phyloP scores from a whole-genome alignment of 2,888 invertebrate species.

The Cryptocephalus primarius region DNA sequence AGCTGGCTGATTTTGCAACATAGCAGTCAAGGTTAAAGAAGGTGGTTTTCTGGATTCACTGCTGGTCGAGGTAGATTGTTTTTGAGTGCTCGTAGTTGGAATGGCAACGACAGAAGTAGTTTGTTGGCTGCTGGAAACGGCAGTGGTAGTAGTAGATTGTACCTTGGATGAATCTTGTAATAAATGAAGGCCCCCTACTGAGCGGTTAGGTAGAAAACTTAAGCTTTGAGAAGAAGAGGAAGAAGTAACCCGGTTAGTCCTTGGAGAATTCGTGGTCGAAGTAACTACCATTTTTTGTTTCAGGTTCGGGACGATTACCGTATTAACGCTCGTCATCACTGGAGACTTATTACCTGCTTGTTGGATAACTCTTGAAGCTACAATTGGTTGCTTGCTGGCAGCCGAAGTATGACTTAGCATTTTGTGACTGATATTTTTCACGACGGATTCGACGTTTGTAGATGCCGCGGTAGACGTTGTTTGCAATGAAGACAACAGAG shows the following conservation, averaged over 20 bases:
- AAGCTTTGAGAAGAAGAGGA: conserved; percentile 12
- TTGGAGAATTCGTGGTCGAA: conserved; percentile 12
- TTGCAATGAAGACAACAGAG: conserved; percentile 55
- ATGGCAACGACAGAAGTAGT: conserved; percentile 4
- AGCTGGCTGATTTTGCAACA: conserved; percentile 38
- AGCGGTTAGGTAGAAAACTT: conserved; percentile 18
- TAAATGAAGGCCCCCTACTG: conserved; percentile 11
- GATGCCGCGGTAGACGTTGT: conserved; percentile 44
- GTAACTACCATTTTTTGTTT: conserved; percentile 23
- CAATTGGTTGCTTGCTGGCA: conserved; percentile 22
- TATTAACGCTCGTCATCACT: conserved; percentile 21
- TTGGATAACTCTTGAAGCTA: conserved; percentile 26
- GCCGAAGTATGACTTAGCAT: conserved; percentile 25
- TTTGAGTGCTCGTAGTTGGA: conserved; percentile 8
- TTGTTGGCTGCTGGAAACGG: conserved; percentile 14
- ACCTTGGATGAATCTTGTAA: conserved; percentile 29
- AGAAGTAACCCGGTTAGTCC: conserved; percentile 6
- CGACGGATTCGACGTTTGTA: conserved; percentile 38
- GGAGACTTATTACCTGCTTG: conserved; percentile 21
- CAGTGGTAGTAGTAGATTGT: conserved; percentile 14
- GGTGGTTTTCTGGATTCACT: conserved; percentile 22
- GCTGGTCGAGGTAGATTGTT: conserved; percentile 7
- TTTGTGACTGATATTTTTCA: conserved; percentile 32
- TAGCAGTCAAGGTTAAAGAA: conserved; percentile 35
- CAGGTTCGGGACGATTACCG: conserved; percentile 28